Conservation (phyloP, 2,888 invertebrate species). For the Limnephilus rhombicus region DNA sequence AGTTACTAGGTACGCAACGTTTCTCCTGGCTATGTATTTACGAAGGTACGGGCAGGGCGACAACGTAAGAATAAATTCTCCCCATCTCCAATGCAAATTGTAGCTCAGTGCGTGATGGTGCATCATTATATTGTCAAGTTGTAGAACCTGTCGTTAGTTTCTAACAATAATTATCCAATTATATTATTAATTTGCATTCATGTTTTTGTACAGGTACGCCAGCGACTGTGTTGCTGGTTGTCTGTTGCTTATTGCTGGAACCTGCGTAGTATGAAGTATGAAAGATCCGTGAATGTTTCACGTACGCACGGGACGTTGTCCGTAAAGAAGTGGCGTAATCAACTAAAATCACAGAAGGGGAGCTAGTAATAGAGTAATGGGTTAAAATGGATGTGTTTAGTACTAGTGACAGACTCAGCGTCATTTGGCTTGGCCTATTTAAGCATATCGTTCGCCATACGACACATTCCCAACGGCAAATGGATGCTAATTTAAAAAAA, state of each 20-base stretch:
- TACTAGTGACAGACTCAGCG: no score
- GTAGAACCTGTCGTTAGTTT: constrained; percentile 19
- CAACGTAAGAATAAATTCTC: neutral
- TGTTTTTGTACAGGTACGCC: neutral
- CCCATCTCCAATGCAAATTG: constrained; percentile 24
- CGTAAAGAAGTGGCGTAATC: neutral
- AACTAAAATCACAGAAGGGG: neutral
- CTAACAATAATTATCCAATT: constrained; percentile 25
- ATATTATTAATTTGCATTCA: constrained; percentile 27
- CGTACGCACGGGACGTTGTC: neutral
- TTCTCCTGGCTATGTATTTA: neutral
- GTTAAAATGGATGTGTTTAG: neutral
- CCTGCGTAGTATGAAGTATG: neutral
- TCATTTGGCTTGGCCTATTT: no score
- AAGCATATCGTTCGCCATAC: no score
- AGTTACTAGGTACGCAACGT: neutral
- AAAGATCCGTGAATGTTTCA: neutral
- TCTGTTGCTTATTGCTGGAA: neutral
- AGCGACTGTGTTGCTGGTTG: neutral
- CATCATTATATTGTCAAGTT: constrained; percentile 21
- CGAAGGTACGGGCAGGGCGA: neutral
- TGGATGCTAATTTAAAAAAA: no score
- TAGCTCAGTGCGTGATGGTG: constrained; percentile 9
- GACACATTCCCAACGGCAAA: no score
- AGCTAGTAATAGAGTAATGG: neutral